Percentiles rank a stretch among this genome's conserved stretches.
Conservation (phyloP, 2,113 vertebrate genomes). For the Laticauda laticaudata region DNA sequence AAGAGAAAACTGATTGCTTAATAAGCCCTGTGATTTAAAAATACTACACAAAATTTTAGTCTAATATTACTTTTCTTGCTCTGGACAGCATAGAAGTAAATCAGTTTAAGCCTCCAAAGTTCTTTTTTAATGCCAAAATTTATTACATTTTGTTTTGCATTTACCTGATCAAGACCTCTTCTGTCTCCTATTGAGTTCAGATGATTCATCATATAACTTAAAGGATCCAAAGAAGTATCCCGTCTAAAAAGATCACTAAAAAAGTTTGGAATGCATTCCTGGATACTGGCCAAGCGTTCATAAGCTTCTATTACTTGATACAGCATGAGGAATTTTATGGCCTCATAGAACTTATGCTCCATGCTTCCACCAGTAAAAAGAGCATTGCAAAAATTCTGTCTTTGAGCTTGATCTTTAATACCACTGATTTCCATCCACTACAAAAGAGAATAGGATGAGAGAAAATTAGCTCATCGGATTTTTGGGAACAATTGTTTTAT, state of each 20-base stretch:
- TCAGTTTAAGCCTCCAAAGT: background rate
- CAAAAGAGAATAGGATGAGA: constrained; percentile 36
- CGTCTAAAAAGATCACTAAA: constrained; percentile 71
- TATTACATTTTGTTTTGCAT: constrained; percentile 11
- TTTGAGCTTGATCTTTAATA: constrained; percentile 69
- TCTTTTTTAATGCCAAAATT: background rate
- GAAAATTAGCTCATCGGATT: background rate
- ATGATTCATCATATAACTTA: constrained; percentile 84
- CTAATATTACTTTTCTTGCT: background rate
- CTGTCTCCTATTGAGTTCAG: constrained; percentile 77
- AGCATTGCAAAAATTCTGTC: constrained; percentile 66
- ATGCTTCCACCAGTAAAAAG: constrained; percentile 73
- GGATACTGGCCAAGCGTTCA: constrained; percentile 69
- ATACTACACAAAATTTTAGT: background rate
- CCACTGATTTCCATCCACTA: constrained; percentile 75
- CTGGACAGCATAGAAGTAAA: background rate
- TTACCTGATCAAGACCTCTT: constrained; percentile 74
- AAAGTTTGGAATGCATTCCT: constrained; percentile 48
- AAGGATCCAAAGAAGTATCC: constrained; percentile 74
- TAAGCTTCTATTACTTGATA: constrained; percentile 74
- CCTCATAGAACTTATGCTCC: constrained; percentile 76
- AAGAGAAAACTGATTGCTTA: background rate
- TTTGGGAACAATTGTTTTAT: background rate
- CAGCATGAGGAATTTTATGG: constrained; percentile 81
- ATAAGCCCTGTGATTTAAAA: background rate